Evolutionary conservation across 2,797 vertebrate genomes (phyloP).

Genomic region (Myotis vivesi): DNA sequence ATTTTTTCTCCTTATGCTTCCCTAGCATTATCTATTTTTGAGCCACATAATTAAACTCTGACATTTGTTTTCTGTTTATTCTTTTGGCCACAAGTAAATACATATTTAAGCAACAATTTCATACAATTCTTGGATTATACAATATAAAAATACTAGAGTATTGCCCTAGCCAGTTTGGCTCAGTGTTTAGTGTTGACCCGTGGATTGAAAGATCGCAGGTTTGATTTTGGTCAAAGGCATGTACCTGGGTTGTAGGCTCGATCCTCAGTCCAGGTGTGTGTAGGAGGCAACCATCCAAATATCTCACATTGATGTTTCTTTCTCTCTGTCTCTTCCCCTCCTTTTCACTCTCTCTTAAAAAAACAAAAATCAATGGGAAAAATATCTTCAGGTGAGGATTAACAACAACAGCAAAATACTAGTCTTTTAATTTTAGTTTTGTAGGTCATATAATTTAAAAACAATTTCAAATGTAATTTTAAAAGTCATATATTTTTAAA

Average conservation of each 20-base stretch:
- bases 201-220: too few species aligned
- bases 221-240: too few species aligned
- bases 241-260: too few species aligned
- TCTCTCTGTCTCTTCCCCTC: too few species aligned
- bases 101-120: slow-evolving; percentile 18
- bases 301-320: too few species aligned
- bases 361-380: too few species aligned
- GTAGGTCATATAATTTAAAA: background rate
- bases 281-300: too few species aligned
- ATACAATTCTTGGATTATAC: slow-evolving; percentile 1
- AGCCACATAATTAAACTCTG: slow-evolving; percentile 49
- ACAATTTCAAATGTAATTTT: background rate
- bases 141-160: slow-evolving; percentile 44
- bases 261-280: too few species aligned
- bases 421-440: slow-evolving; percentile 54
- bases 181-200: too few species aligned
- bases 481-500: background rate
- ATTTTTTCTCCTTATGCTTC: background rate
- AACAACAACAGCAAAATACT: slow-evolving; percentile 52
- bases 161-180: background rate
- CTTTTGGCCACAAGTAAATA: slow-evolving; percentile 52
- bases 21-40: background rate
- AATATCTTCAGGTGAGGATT: background rate
- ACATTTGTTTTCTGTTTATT: slow-evolving; percentile 53
- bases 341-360: too few species aligned